phyloP scores from a whole-genome alignment of 2,797 vertebrate genomes.

The Oreochromis grahami region DNA sequence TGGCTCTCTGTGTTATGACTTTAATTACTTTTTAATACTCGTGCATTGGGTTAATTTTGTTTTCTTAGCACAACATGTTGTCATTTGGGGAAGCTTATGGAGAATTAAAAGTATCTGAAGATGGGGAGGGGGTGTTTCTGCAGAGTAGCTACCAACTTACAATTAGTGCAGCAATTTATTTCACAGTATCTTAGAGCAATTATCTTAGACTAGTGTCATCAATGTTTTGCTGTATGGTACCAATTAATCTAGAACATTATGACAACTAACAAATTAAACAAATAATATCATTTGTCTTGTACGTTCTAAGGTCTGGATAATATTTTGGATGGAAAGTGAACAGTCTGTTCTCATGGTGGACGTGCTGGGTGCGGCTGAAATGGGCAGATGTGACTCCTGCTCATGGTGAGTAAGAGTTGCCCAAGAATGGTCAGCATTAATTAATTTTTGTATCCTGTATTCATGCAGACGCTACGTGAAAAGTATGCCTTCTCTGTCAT shows the following conservation, averaged over 20 bases:
- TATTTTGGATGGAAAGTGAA: neutral
- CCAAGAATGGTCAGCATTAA: neutral
- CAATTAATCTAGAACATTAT: neutral
- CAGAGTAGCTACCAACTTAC: neutral
- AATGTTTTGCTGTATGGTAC: neutral
- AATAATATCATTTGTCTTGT: neutral
- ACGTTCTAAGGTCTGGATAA: neutral
- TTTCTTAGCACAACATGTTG: slow-evolving; percentile 14
- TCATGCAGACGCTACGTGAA: neutral
- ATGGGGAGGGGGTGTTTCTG: neutral
- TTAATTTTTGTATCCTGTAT: neutral
- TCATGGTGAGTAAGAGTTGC: neutral
- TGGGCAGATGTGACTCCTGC: too few relatives aligned
- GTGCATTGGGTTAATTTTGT: slow-evolving; percentile 16
- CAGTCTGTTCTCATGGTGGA: neutral
- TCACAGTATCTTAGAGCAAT: neutral
- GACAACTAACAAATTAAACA: neutral
- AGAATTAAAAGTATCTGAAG: slow-evolving; percentile 6
- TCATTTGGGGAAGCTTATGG: slow-evolving; percentile 15
- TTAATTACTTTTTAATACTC: slow-evolving; percentile 21
- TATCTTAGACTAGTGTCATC: neutral
- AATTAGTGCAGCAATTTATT: neutral
- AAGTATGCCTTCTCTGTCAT: neutral
- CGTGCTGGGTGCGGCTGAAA: neutral
- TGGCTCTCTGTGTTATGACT: neutral